phyloP scores from a whole-genome alignment of 2,888 invertebrate genomes.

The Lottia scabra region DNA sequence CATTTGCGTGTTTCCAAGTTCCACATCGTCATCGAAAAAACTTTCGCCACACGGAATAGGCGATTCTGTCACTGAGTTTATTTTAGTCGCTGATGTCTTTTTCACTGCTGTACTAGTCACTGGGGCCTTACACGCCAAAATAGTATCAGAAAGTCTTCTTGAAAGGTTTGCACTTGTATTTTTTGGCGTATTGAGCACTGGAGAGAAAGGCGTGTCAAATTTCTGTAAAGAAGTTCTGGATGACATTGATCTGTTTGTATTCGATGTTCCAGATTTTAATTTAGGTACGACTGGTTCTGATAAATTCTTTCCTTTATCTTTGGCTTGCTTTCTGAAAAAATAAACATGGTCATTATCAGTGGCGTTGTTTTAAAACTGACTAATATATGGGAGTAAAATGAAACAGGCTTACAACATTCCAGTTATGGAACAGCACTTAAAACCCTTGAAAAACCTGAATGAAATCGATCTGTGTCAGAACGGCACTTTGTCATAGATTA shows the following conservation, averaged over 20 bases:
- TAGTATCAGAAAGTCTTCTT: background rate
- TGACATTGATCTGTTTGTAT: background rate
- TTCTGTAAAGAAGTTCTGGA: background rate
- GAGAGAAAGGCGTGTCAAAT: background rate
- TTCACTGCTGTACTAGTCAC: constrained; percentile 13
- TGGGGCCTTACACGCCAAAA: constrained; percentile 5
- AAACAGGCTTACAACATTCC: too few relatives aligned
- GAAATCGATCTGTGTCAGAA: too few relatives aligned
- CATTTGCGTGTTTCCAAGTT: constrained; percentile 49
- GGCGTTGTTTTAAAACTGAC: too few relatives aligned
- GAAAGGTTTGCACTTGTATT: background rate
- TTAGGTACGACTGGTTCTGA: background rate
- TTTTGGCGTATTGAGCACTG: background rate
- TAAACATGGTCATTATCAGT: too few relatives aligned
- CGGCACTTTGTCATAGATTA: too few relatives aligned
- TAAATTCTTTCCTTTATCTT: background rate
- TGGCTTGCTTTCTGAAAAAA: background rate
- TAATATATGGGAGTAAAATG: too few relatives aligned
- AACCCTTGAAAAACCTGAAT: too few relatives aligned
- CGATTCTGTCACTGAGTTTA: constrained; percentile 27
- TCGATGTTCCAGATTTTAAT: background rate
- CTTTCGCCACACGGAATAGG: constrained; percentile 64
- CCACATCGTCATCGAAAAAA: constrained; percentile 60
- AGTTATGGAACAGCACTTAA: too few relatives aligned
- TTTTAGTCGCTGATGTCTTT: constrained; percentile 5